Evolutionary conservation across 2,113 vertebrate species (phyloP), one percentile per base, ranked within the genome.

Genomic region (Sclerurus mexicanus): DNA sequence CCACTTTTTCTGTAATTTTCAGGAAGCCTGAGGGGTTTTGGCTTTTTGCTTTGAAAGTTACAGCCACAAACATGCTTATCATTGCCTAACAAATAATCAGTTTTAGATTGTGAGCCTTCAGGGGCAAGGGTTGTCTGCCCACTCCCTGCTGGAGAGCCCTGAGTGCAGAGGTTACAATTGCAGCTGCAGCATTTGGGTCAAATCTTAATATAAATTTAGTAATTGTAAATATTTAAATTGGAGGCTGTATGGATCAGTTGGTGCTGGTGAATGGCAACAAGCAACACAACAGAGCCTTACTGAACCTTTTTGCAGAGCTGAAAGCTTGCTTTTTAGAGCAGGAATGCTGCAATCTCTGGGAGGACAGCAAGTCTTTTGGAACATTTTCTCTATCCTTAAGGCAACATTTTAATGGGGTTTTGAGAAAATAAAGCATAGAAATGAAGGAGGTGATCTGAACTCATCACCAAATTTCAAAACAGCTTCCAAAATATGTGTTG

Each of bases 71-170:
- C 46, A 73, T 75, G 46, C 63, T 88, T 93, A 60, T 90, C 47
- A 52, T 93, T 92, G 89, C 87, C 94, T 94, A 89, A 95, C 93
- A 92, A 95, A 94, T 95, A 92, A 91, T 95, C 87, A 56, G 59
- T 86, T 89, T 33, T 84, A 89, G 77, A 73, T 28, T 72, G 69
- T 56, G 67, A 79, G 69, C 77, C 84, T 81, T 85, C 53, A 49
- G 84, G 86, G 94, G 53, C 86, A 95, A 89, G 73, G 87, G 89
- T 95, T 95, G 91, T 56, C 87, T 95, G 93, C 66, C 71, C 5
- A 3, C 47, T 93, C 39, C 62, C 69, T 72, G 68, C 69, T 82
- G 66, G 80, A 91, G 39, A 49, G 60, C 72, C 55, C 42, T 42
- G 24, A 20, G 89, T 35, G 35, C 81, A 82, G 87, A 91, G 87